phyloP scores from a whole-genome alignment of 2,797 vertebrate species.

The Pseudotriccus pelzelni region DNA sequence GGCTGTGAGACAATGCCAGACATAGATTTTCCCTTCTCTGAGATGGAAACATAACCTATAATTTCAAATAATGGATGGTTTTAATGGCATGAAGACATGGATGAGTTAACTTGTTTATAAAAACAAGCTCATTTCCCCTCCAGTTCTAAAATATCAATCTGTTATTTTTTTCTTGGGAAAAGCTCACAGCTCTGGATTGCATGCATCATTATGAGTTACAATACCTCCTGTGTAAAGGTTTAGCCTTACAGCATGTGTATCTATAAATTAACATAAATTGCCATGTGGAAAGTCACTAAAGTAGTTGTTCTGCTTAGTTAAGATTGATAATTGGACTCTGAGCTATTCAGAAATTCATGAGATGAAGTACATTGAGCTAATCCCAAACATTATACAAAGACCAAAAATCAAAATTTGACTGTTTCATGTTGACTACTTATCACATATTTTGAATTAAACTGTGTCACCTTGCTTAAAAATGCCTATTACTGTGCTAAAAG shows the following conservation, averaged over 20 bases:
- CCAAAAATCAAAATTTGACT: background rate
- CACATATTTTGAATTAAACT: background rate
- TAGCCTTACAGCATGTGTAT: background rate
- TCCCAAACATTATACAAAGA: background rate
- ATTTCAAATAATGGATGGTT: background rate
- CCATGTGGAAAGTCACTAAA: conserved; percentile 30
- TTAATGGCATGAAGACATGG: background rate
- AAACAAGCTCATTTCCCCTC: background rate
- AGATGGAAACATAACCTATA: background rate
- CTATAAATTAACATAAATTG: conserved; percentile 51
- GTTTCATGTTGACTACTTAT: background rate
- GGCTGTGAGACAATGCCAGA: background rate
- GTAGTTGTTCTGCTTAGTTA: conserved; percentile 48
- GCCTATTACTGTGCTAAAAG: background rate
- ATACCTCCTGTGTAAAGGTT: conserved; percentile 4
- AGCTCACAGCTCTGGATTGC: background rate
- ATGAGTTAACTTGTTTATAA: background rate
- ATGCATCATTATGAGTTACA: conserved; percentile 20
- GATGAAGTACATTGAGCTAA: background rate
- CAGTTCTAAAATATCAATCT: background rate
- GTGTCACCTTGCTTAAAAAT: background rate
- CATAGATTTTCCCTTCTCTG: background rate
- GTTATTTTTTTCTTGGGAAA: background rate
- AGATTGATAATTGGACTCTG: conserved; percentile 37
- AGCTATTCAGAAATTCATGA: conserved; percentile 28